phyloP scores from a whole-genome alignment of 2,797 vertebrate species.

The Hapalemur alaotrensis region DNA sequence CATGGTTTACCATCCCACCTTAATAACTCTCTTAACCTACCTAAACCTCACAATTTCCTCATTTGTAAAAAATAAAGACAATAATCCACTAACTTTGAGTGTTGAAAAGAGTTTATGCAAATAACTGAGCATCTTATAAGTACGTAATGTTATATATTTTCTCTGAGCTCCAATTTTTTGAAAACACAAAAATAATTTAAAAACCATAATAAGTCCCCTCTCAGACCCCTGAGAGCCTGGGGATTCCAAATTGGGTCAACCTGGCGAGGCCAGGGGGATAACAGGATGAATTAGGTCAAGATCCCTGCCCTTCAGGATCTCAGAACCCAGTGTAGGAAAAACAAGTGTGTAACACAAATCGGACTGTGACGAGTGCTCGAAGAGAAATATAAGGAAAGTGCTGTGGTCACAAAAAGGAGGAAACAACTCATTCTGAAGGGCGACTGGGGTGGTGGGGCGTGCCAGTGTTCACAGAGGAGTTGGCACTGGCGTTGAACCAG shows the following conservation, averaged over 20 bases:
- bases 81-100: not conserved
- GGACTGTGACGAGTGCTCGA: not conserved
- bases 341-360: slow-evolving; percentile 16
- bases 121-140: not conserved
- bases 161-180: slow-evolving; percentile 3
- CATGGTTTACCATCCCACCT: not conserved
- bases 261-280: not conserved
- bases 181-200: not conserved
- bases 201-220: slow-evolving; percentile 1
- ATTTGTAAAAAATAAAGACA: not conserved
- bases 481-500: not conserved
- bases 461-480: not conserved
- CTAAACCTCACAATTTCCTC: not conserved
- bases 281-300: slow-evolving; percentile 36
- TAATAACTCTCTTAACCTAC: not conserved
- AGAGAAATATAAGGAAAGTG: not conserved
- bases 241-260: slow-evolving; percentile 23
- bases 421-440: not conserved
- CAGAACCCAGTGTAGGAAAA: not conserved
- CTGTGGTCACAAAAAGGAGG: not conserved
- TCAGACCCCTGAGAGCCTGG: not conserved
- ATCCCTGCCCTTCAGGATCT: not conserved
- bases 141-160: not conserved
- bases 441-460: no score
- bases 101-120: not conserved